Conservation (phyloP, 1,140 invertebrate genomes). For the Drosophila asahinai region DNA sequence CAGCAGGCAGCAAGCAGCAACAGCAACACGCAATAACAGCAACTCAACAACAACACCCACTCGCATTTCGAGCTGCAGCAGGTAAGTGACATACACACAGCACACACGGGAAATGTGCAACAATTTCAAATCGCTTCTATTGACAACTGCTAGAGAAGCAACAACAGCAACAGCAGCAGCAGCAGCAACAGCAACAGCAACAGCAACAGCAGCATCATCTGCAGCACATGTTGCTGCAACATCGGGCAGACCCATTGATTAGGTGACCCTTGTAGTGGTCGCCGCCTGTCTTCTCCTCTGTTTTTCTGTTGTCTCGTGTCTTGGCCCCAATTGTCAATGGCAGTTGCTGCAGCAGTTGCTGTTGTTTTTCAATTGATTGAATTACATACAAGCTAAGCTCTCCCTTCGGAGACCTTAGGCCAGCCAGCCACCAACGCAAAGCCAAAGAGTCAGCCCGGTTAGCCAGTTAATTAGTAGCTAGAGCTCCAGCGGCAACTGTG, state of each 20-base stretch:
- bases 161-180: conserved; percentile 15
- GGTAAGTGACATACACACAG: conserved; percentile 40
- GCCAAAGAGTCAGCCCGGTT: conserved; percentile 52
- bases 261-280: conserved; percentile 81
- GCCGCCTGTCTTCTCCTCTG: conserved; percentile 45
- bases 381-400: conserved; percentile 71
- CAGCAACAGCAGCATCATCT: conserved; percentile 1
- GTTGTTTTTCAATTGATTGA: conserved; percentile 74
- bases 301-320: conserved; percentile 35
- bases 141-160: conserved; percentile 33
- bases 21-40: conserved; percentile 71
- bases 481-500: conserved; percentile 6
- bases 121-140: conserved; percentile 73
- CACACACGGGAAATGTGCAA: conserved; percentile 64
- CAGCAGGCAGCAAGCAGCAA: conserved; percentile 21
- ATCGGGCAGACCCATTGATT: conserved; percentile 70
- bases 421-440: conserved; percentile 65
- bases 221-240: conserved; percentile 59
- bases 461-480: conserved; percentile 79
- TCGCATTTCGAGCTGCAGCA: conserved; percentile 26
- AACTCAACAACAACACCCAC: conserved; percentile 59
- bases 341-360: conserved; percentile 43
- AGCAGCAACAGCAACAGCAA: conserved; percentile 26
- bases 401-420: conserved; percentile 48
- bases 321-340: conserved; percentile 78